Conservation (phyloP, 2,888 invertebrate species). For the Boloria euphrosyne region DNA sequence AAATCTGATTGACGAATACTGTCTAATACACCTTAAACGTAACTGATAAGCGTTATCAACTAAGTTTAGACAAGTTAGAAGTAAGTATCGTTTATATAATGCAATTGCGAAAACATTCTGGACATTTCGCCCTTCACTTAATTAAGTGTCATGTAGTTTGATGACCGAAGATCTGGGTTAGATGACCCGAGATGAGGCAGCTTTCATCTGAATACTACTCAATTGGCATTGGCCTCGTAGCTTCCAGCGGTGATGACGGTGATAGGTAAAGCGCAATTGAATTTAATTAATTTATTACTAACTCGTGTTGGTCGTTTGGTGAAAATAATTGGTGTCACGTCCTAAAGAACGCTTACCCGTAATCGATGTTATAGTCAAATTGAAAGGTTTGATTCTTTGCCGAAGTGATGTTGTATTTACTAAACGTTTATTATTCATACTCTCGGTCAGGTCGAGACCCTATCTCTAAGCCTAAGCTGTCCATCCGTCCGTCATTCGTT, state of each 20-base stretch:
- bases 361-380: no score
- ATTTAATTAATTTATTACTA: constrained; percentile 4
- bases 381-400: no score
- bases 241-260: not conserved
- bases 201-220: constrained; percentile 12
- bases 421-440: no score
- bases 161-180: constrained; percentile 29
- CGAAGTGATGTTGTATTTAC: no score
- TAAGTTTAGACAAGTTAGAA: not conserved
- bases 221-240: constrained; percentile 16
- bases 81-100: constrained; percentile 6
- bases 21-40: not conserved
- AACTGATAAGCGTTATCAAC: constrained; percentile 3
- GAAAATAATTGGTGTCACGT: no score
- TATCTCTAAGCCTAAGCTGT: no score
- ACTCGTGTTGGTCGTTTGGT: no score
- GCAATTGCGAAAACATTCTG: constrained; percentile 1
- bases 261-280: constrained; percentile 3
- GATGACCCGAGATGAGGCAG: constrained; percentile 26
- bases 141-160: constrained; percentile 24
- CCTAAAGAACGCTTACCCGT: no score
- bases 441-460: no score
- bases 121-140: constrained; percentile 6
- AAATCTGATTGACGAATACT: not conserved
- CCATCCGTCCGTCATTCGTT: no score